phyloP scores from a whole-genome alignment of 2,113 vertebrate species.

The Mystacornis crossleyi region DNA sequence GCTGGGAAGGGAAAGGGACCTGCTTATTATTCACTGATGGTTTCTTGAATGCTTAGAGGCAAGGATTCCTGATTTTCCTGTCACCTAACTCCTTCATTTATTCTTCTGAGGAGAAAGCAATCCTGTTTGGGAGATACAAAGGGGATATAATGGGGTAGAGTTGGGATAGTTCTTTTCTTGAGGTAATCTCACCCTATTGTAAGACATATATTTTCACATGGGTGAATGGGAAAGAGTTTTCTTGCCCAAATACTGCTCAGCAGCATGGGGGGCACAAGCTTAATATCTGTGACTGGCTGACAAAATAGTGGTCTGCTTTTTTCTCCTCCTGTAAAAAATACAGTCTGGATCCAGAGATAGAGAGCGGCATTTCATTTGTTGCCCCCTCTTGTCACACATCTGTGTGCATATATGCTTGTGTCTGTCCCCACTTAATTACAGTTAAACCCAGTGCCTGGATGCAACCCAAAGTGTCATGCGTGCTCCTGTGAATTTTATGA shows the following conservation, averaged over 20 bases:
- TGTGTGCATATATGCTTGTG: background rate
- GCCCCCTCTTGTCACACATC: background rate
- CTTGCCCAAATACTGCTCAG: background rate
- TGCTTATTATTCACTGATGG: background rate
- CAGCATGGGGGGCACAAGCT: background rate
- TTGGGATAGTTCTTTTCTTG: background rate
- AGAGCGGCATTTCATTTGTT: background rate
- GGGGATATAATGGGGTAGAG: background rate
- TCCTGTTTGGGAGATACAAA: background rate
- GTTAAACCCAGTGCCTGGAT: background rate
- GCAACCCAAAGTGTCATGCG: fast-evolving
- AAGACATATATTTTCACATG: background rate
- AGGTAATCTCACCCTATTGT: background rate
- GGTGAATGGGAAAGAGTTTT: background rate
- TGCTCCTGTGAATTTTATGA: background rate
- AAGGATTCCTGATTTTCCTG: background rate
- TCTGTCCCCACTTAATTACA: background rate
- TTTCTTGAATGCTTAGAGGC: background rate
- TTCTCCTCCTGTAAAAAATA: background rate
- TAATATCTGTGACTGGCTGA: background rate
- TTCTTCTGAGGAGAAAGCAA: background rate
- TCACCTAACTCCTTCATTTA: background rate
- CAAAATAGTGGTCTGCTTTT: background rate
- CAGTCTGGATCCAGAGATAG: background rate
- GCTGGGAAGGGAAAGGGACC: background rate